A percentile compares a stretch with the other conserved stretches of the same genome.
phyloP scores from a whole-genome alignment of 2,888 invertebrate genomes.

The Dicycla oo region DNA sequence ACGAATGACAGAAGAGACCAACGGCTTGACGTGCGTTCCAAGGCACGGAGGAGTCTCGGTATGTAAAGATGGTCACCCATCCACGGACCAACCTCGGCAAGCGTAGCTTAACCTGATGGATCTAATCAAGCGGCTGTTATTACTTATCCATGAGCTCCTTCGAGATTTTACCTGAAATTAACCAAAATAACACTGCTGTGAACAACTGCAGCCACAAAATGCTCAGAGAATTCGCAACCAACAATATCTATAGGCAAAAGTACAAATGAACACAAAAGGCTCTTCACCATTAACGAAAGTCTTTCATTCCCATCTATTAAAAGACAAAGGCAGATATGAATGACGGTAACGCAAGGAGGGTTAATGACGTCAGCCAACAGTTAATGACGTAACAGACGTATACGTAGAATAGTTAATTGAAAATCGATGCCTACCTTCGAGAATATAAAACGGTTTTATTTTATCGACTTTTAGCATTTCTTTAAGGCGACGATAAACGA shows the following conservation, averaged over 20 bases:
- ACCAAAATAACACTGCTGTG: neutral
- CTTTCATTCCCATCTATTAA: constrained; percentile 74
- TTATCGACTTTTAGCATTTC: constrained; percentile 10
- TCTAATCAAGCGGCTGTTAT: too few relatives aligned
- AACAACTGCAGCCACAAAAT: constrained; percentile 12
- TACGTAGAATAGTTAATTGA: constrained; percentile 71
- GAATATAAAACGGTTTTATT: constrained; percentile 41
- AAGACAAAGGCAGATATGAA: constrained; percentile 71
- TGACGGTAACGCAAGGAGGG: constrained; percentile 61
- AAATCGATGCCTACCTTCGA: constrained; percentile 77
- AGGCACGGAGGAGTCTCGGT: too few relatives aligned
- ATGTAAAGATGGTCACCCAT: too few relatives aligned
- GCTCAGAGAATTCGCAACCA: constrained; percentile 11
- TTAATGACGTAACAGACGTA: constrained; percentile 39
- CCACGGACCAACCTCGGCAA: too few relatives aligned
- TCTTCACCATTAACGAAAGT: constrained; percentile 67
- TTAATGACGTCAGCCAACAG: constrained; percentile 42
- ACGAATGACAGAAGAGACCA: too few relatives aligned
- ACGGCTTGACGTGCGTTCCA: too few relatives aligned
- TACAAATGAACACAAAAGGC: constrained; percentile 65
- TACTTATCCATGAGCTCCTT: too few relatives aligned
- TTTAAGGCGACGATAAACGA: too few relatives aligned
- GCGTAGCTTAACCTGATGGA: too few relatives aligned
- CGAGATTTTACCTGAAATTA: neutral
- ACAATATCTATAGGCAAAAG: constrained; percentile 35